These are phyloP conservation scores for Nematostella vectensis DNA, from an alignment of 92 coral and sea anemone species.

Conservation along the genomic window DNA sequence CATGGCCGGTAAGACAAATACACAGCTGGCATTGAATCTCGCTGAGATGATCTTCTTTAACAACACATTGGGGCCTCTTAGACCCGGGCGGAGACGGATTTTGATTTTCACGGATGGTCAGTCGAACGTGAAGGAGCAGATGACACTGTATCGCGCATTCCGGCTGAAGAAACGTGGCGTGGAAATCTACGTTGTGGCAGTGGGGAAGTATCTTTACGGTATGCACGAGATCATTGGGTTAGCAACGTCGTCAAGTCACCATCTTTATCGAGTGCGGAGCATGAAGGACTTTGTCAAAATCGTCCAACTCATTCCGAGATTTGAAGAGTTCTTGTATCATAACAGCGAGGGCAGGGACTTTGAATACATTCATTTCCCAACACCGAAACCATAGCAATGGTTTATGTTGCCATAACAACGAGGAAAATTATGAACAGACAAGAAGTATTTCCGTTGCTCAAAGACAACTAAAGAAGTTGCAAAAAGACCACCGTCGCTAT, in stretches of 20 bases:
- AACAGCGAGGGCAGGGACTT: neutral
- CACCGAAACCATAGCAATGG: neutral
- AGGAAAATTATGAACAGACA: no score
- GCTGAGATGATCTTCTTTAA: neutral
- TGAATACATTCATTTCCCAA: neutral
- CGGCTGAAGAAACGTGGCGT: neutral
- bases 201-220: neutral
- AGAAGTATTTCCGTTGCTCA: no score
- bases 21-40: neutral
- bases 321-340: neutral
- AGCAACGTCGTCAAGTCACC: neutral
- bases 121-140: neutral
- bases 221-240: conserved; percentile 16
- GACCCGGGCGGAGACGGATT: neutral
- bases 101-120: conserved; percentile 16
- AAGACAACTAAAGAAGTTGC: no score
- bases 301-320: neutral
- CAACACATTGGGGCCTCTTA: neutral
- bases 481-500: no score
- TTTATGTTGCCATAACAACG: no score
- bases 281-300: neutral
- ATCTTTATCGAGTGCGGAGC: neutral
- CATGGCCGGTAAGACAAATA: neutral
- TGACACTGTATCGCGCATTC: neutral
- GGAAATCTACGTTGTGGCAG: conserved; percentile 10